A percentile compares a stretch with the other conserved stretches of the same genome.
Evolutionary conservation across 2,888 invertebrate genomes (phyloP).

Genomic region (Conistra vaccinii): DNA sequence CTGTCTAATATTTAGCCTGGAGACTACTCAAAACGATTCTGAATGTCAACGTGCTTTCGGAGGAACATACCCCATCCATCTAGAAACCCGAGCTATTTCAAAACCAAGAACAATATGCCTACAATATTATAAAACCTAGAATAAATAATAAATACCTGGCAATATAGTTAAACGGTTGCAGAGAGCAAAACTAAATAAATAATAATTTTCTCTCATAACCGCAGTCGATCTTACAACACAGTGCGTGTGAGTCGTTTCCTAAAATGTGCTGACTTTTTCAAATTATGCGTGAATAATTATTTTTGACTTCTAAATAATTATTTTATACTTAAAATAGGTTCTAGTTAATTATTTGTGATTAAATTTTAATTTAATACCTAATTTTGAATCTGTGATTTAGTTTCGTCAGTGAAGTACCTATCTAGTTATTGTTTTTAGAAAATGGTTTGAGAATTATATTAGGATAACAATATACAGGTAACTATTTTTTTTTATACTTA

Average conservation of each 20-base stretch:
- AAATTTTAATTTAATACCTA: neutral
- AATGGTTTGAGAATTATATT: neutral
- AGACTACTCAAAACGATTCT: neutral
- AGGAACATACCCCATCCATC: neutral
- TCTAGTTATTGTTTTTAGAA: neutral
- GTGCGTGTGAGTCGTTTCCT: slow-evolving; percentile 42
- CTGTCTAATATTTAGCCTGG: neutral
- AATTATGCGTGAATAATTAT: slow-evolving; percentile 14
- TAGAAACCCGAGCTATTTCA: neutral
- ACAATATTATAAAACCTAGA: neutral
- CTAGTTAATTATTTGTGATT: neutral
- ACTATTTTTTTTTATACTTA: neutral
- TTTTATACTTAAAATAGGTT: neutral
- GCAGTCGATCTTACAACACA: slow-evolving; percentile 34
- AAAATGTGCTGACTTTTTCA: slow-evolving; percentile 9
- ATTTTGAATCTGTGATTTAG: slow-evolving; percentile 2
- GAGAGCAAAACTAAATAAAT: slow-evolving; percentile 34
- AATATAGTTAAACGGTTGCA: neutral
- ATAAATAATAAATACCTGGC: neutral
- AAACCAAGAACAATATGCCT: neutral
- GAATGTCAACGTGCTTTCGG: no score
- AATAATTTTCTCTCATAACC: slow-evolving; percentile 6
- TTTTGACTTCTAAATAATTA: neutral
- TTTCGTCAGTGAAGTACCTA: slow-evolving; percentile 1
- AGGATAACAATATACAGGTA: slow-evolving; percentile 27